Evolutionary conservation across 2,113 vertebrate species (phyloP).

Genomic region (Elephas maximus): DNA sequence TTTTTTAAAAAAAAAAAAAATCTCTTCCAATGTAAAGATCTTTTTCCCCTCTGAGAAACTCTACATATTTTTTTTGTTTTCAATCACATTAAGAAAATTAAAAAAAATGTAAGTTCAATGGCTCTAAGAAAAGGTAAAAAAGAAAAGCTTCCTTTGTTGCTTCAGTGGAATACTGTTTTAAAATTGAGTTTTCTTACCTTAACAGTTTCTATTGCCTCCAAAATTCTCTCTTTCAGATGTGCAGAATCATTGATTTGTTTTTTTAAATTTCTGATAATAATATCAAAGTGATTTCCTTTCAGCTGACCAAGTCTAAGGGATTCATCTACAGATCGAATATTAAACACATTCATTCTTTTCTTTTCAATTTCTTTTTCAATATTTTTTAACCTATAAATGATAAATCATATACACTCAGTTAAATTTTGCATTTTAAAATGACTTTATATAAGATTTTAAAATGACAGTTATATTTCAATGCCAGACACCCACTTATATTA

Average conservation of each 20-base stretch:
- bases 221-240: slow-evolving; percentile 89
- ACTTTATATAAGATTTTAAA: neutral
- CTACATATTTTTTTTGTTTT: neutral
- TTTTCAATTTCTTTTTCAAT: slow-evolving; percentile 90
- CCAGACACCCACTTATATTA: neutral
- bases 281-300: slow-evolving; percentile 96
- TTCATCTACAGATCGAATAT: slow-evolving; percentile 88
- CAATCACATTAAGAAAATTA: neutral
- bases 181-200: slow-evolving; percentile 89
- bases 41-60: neutral
- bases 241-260: slow-evolving; percentile 82
- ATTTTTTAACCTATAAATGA: slow-evolving; percentile 91
- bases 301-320: slow-evolving; percentile 94
- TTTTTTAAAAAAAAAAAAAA: neutral
- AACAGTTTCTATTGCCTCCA: slow-evolving; percentile 93
- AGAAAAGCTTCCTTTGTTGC: neutral
- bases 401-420: slow-evolving; percentile 35
- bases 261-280: slow-evolving; percentile 93
- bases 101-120: slow-evolving; percentile 18
- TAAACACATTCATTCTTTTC: slow-evolving; percentile 92
- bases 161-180: neutral
- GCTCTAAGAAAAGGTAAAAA: slow-evolving; percentile 17
- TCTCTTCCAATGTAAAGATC: neutral
- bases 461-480: neutral
- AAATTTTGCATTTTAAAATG: slow-evolving; percentile 46